Percentiles rank a stretch among this genome's conserved stretches.
phyloP scores from a whole-genome alignment of 2,113 vertebrate genomes.

The Bos indicus region DNA sequence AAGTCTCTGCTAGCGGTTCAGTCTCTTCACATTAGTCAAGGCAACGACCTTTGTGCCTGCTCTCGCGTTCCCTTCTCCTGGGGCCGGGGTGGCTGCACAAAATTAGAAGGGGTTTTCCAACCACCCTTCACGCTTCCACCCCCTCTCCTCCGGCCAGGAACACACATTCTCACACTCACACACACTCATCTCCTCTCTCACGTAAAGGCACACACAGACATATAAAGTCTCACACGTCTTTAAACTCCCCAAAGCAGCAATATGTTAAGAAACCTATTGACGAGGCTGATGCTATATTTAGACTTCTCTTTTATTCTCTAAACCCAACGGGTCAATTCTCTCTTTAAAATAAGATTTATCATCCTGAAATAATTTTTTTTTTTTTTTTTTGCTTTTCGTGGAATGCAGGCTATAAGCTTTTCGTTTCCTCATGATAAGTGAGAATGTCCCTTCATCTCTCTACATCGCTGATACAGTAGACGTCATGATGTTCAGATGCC shows the following conservation, averaged over 20 bases:
- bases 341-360: background rate
- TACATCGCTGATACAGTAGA: background rate
- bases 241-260: constrained; percentile 1
- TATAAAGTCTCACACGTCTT: background rate
- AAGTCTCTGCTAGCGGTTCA: background rate
- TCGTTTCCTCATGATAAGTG: background rate
- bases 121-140: background rate
- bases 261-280: background rate
- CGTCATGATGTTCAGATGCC: background rate
- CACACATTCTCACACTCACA: background rate
- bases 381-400: background rate
- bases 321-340: background rate
- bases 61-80: background rate
- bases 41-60: background rate
- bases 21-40: background rate
- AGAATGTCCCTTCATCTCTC: background rate
- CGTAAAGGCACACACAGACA: background rate
- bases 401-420: background rate
- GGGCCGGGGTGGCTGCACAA: background rate
- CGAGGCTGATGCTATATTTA: constrained; percentile 3
- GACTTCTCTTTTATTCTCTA: background rate
- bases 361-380: background rate
- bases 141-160: background rate
- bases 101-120: constrained; percentile 49
- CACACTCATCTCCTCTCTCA: background rate